phyloP scores from a whole-genome alignment of 2,888 invertebrate genomes.

The Entomobrya proxima region DNA sequence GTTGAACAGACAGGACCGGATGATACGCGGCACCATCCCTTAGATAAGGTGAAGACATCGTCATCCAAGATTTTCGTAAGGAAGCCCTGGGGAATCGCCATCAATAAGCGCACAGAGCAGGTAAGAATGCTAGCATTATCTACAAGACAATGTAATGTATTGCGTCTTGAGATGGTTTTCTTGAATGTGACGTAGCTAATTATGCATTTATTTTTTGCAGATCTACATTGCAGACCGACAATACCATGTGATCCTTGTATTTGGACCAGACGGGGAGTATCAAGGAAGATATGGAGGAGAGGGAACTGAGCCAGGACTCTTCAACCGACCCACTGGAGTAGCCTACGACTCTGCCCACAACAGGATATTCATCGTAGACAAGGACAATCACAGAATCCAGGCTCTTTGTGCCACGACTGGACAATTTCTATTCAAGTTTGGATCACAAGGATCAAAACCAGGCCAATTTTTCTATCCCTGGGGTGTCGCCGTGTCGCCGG shows the following conservation, averaged over 20 bases:
- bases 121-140: not conserved
- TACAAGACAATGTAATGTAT: not conserved
- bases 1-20: not conserved
- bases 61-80: not conserved
- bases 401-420: conserved; percentile 86
- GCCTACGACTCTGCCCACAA: conserved; percentile 76
- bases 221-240: conserved; percentile 63
- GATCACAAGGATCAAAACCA: conserved; percentile 81
- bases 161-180: too few relatives aligned
- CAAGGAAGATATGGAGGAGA: conserved; percentile 46
- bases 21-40: conserved; percentile 14
- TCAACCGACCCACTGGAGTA: conserved; percentile 68
- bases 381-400: conserved; percentile 97
- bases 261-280: conserved; percentile 52
- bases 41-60: not conserved
- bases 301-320: conserved; percentile 7
- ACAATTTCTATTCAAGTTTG: conserved; percentile 88
- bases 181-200: too few relatives aligned
- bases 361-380: conserved; percentile 94
- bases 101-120: conserved; percentile 52
- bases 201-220: too few relatives aligned
- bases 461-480: conserved; percentile 55
- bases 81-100: conserved; percentile 61
- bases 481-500: conserved; percentile 81
- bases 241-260: conserved; percentile 57